phyloP scores from a whole-genome alignment of 2,888 invertebrate genomes.

The Rhagium mordax region DNA sequence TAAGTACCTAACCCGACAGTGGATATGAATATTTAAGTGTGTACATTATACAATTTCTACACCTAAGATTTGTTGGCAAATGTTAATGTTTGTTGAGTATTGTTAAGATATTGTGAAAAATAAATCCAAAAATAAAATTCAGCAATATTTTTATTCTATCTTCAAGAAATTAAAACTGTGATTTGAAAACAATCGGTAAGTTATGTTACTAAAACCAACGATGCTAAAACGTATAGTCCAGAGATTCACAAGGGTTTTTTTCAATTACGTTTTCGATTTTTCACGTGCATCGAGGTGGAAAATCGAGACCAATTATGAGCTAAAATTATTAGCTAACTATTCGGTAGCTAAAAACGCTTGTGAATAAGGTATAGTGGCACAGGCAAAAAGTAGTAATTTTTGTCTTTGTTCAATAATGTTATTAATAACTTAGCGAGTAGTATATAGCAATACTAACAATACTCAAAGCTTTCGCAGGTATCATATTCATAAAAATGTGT shows the following conservation, averaged over 20 bases:
- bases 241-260: slow-evolving; percentile 1
- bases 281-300: background rate
- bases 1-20: background rate
- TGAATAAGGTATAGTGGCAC: background rate
- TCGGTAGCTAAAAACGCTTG: background rate
- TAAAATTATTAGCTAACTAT: background rate
- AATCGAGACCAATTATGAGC: background rate
- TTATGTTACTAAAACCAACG: slow-evolving; percentile 21
- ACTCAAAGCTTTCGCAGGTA: slow-evolving; percentile 55
- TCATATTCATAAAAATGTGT: slow-evolving; percentile 40
- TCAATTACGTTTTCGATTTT: background rate
- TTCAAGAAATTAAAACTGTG: background rate
- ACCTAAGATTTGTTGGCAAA: slow-evolving; percentile 19
- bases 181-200: background rate
- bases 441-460: slow-evolving; percentile 65
- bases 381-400: background rate
- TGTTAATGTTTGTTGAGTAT: slow-evolving; percentile 59
- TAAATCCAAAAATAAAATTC: slow-evolving; percentile 39
- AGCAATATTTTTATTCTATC: background rate
- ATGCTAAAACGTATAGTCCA: no score
- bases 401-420: slow-evolving; percentile 10
- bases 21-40: slow-evolving; percentile 5
- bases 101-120: slow-evolving; percentile 62
- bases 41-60: slow-evolving; percentile 21
- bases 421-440: slow-evolving; percentile 10